Base-by-base conservation (phyloP, 2,888 invertebrate species). In the Ophion obscuratus region DNA sequence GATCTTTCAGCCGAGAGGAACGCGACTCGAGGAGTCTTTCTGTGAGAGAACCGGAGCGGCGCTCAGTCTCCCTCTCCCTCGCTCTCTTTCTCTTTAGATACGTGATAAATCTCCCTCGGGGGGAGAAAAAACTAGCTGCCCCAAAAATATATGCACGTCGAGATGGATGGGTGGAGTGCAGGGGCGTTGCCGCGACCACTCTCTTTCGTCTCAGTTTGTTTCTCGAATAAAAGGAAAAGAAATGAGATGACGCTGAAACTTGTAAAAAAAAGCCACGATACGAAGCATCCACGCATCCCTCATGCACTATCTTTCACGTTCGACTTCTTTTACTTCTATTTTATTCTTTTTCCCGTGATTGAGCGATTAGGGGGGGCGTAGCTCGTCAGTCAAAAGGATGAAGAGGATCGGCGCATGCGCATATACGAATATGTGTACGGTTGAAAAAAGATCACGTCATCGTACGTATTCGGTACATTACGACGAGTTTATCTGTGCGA, bases 131-230 rank as follows among this genome's bases (percentile, higher is more conserved):
- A 91, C 91, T 91, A 90, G 90, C 90, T 89, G 91, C 88, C 88
- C 88, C 88, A 89, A 89, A 92, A 91, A 91, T 90, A 91, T 93
- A 91, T 92, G 91, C 92, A 90, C 87, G 90, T 87, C 88, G 91
- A 93, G 92, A 93, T 92, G 92, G 91, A 93, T 93, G 93, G 91
- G 90, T 92, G 91, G 91, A 93, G 91, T 91, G 89, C 87, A 89
- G 91, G 92, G 93, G 92, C 92, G 92, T 91, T 90, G 89, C 92
- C 90, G 84, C 90, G 88, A 88, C 88, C 89, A 84, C 82, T 84
- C 84, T 84, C 66, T 73, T 86, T 83, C 87, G 66, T 83, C 74
- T 78, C 68, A 67, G 86, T 78, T 81, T 83, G 81, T 81, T 81
- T 81, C 78, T 78, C 75, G 74, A 76, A 66, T 66, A 66, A 83